Evolutionary conservation across 1,140 invertebrate genomes (phyloP), one percentile per base, ranked within the genome.

Genomic region (Caenorhabditis briggsae): DNA sequence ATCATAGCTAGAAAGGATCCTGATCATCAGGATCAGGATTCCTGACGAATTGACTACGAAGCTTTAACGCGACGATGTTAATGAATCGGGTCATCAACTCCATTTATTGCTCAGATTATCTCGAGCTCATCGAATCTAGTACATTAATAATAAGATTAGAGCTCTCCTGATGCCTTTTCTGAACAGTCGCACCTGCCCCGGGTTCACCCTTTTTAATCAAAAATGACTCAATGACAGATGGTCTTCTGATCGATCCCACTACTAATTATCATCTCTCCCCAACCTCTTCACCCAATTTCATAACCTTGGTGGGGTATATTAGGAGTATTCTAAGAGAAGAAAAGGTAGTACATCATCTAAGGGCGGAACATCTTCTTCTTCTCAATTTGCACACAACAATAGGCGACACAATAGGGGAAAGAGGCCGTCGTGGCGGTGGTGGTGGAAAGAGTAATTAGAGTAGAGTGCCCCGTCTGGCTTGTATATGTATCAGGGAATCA

Each of bases 361-460:
- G n/a, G 23, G 64, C 33, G 64, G 64, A 70, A 70, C 64, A 41
- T 70, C 64, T 70, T 25, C 64, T 70, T 46, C 64, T 43, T 70
- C 64, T 70, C 16, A 70, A 70, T 70, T 70, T 70, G 64, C 64
- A 70, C 64, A 70, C 64, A 59, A n/a, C 9, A 59, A 9, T 14
- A n/a, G 58, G n/a, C 23, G 58, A 53, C 50, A 70, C 41, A 70
- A 70, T 70, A 46, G 64, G 64, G 14, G 2, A 33, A 5, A 2
- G 18, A 58, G 3, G n/a, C 2, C 5, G 18, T 5, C 16, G n/a
- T 8, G n/a, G 14, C 56, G 56, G 56, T 53, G 11, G 9, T 53
- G 11, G 50, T 18, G 50, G 50, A 53, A 18, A 53, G 56, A n/a
- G 56, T 58, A 58, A 58, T 58, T 58, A 58, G 56, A 20, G 56